A percentile compares a stretch with the other conserved stretches of the same genome.
phyloP scores from a whole-genome alignment of 2,113 vertebrate species.

The Chloebia gouldiae region DNA sequence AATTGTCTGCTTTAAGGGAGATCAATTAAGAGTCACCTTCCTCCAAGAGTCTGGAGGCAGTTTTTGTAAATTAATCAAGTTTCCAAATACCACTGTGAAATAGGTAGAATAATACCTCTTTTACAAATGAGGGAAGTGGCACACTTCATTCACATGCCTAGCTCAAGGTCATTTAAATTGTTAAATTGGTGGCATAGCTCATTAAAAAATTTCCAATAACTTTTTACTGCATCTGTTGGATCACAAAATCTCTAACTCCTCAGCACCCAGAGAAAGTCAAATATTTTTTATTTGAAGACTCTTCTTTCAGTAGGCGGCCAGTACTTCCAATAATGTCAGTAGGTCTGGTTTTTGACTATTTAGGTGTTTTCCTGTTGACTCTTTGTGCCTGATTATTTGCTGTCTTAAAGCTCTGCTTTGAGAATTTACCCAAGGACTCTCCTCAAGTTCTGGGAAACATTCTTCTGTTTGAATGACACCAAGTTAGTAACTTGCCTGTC shows the following conservation, averaged over 20 bases:
- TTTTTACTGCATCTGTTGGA: background rate
- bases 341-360: background rate
- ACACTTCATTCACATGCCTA: background rate
- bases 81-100: background rate
- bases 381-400: background rate
- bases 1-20: constrained; percentile 24
- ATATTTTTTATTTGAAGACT: background rate
- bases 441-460: background rate
- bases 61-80: constrained; percentile 41
- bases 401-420: background rate
- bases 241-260: background rate
- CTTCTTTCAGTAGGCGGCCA: background rate
- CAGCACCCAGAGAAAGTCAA: background rate
- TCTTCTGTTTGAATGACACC: background rate
- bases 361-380: background rate
- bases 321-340: background rate
- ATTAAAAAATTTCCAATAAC: background rate
- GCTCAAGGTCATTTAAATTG: background rate
- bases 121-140: background rate
- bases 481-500: background rate
- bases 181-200: background rate
- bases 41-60: constrained; percentile 17
- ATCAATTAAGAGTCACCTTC: constrained; percentile 52
- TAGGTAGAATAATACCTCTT: background rate
- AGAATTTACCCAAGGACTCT: background rate